Conservation (phyloP, 2,113 vertebrate genomes). For the Tichodroma muraria region DNA sequence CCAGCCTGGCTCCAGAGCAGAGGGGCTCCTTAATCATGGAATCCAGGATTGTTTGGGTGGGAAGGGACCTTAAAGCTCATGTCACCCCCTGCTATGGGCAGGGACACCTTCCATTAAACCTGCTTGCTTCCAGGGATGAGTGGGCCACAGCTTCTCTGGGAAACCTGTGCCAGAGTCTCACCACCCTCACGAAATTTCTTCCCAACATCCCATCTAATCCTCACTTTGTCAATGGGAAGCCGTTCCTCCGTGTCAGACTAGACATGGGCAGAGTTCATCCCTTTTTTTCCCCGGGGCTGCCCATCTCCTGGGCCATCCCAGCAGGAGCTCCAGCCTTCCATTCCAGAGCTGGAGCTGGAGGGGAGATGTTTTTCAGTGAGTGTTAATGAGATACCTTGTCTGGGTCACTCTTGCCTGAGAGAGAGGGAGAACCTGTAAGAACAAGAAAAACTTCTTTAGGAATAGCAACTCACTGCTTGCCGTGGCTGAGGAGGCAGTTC, state of each 20-base stretch:
- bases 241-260: neutral
- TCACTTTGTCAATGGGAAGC: neutral
- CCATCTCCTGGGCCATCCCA: neutral
- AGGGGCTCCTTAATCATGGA: neutral
- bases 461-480: neutral
- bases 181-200: fast-evolving
- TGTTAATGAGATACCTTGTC: neutral
- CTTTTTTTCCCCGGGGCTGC: neutral
- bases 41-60: neutral
- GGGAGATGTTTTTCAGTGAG: neutral
- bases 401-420: neutral
- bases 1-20: neutral
- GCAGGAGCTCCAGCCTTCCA: neutral
- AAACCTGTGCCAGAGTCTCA: neutral
- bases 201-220: neutral
- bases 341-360: neutral
- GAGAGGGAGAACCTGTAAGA: neutral
- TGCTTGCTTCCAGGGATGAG: neutral
- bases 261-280: neutral
- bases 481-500: neutral
- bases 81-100: neutral
- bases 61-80: neutral
- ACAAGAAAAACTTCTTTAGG: neutral
- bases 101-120: neutral
- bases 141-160: neutral